Base-by-base conservation (phyloP, 2,888 invertebrate species). In the Ctena decussata region DNA sequence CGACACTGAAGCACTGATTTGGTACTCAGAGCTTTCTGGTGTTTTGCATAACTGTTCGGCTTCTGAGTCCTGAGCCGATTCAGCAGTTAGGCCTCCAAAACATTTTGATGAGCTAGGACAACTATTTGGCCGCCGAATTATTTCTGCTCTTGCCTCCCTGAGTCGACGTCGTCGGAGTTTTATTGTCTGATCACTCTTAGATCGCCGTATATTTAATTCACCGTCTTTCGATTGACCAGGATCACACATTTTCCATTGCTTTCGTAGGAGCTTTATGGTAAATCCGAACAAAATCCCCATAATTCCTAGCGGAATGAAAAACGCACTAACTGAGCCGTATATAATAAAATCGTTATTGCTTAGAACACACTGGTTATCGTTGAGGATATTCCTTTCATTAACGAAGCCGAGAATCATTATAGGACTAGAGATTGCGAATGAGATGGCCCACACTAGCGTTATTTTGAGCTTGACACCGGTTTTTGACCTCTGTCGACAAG, bases 271-370 rank as follows among this genome's bases (percentile, higher is more conserved):
- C 83, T 98, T 97, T 30, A 99, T 98, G 0, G 99, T 99, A 91
- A 99, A 97, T 3, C 98, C 98, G 95, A 99, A 99, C 30, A 99
- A 98, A 85, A 98, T 96, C 94, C 99, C 97, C 99, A 99, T 99
- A 91, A 99, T 98, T 69, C 97, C 97, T 89, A 99, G 96, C 0
- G 99, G 99, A 87, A 99, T 98, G 96, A 99, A 99, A 96, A 99
- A 99, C 91, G 98, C 98, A 93, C 98, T 97, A 93, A 99, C 98
- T 80, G 99, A 99, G 39, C 99, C 99, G 92, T 98, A 98, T 84
- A 98, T 97, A 96, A 98, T 94, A 91, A 96, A 96, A 84, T 95
- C 93, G 32, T 94, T 87, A 86, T 95, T 95, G 82, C 88, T 91
- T 18, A 97, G 96, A 77, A 95, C 95, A 91, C 97, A 97, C 32